These are phyloP conservation scores for Eptatretus atami DNA, from an alignment of 2,797 vertebrate species.

Conservation along the genomic window DNA sequence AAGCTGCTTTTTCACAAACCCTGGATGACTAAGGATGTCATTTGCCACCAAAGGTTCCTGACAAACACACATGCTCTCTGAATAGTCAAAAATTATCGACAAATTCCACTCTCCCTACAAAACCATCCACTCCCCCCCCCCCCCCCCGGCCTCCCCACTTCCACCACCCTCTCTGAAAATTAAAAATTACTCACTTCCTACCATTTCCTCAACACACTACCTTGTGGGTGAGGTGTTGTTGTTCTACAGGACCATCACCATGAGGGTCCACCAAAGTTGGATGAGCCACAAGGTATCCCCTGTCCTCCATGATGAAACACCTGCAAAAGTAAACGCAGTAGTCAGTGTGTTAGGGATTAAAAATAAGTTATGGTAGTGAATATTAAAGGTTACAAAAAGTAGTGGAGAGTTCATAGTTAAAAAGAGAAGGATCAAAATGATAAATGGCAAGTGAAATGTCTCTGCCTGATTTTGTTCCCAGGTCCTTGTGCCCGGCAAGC, in stretches of 20 bases:
- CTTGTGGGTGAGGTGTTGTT: constrained; percentile 97
- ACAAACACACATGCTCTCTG: not conserved
- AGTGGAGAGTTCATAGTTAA: too few species aligned
- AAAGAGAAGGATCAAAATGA: too few species aligned
- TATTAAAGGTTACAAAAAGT: too few species aligned
- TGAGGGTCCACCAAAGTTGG: constrained; percentile 91
- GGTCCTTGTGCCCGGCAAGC: constrained; percentile 91
- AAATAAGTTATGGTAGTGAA: too few species aligned
- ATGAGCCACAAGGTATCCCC: constrained; percentile 81
- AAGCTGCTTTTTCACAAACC: constrained; percentile 83
- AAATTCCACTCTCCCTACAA: not conserved
- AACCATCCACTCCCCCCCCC: not conserved
- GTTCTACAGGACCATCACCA: constrained; percentile 76
- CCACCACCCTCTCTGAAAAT: too few species aligned
- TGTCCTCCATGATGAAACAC: constrained; percentile 97
- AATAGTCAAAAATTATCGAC: not conserved
- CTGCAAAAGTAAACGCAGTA: constrained; percentile 14
- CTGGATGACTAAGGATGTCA: constrained; percentile 85
- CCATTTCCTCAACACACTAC: constrained; percentile 14
- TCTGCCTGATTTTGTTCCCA: constrained; percentile 40
- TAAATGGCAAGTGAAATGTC: too few species aligned
- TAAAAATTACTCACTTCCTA: too few species aligned
- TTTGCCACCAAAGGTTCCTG: constrained; percentile 89
- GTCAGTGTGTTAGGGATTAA: too few species aligned
- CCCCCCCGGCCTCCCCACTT: too few species aligned